phyloP scores from a whole-genome alignment of 2,797 vertebrate genomes.

The Tauraco hartlaubi region DNA sequence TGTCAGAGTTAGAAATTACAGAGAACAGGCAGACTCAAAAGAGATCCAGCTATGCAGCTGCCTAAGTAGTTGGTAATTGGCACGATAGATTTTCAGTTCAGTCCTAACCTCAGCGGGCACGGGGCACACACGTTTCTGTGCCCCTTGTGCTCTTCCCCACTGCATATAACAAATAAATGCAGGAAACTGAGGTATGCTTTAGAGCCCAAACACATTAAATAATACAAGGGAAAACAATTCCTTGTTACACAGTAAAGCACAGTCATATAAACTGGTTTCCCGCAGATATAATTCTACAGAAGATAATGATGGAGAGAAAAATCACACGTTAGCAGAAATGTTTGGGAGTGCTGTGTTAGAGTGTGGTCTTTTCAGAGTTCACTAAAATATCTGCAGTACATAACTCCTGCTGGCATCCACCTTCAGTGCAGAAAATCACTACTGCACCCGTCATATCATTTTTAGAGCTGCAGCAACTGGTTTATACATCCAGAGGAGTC shows the following conservation, averaged over 20 bases:
- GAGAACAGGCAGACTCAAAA: not conserved
- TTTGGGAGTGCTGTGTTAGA: not conserved
- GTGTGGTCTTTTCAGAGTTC: constrained; percentile 1
- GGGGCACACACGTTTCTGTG: not conserved
- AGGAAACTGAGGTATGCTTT: not conserved
- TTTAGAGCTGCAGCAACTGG: constrained; percentile 39
- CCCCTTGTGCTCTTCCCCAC: not conserved
- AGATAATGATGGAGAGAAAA: constrained; percentile 39
- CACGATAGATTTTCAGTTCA: not conserved
- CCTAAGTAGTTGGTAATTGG: not conserved
- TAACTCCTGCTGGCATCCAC: constrained; percentile 49
- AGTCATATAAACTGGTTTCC: not conserved
- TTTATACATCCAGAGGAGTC: constrained; percentile 7
- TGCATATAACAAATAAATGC: not conserved
- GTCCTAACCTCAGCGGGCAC: not conserved
- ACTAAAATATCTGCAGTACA: constrained; percentile 55
- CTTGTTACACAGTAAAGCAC: not conserved
- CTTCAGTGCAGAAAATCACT: constrained; percentile 54
- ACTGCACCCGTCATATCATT: constrained; percentile 18
- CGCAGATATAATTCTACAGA: constrained; percentile 3
- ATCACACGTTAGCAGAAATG: not conserved
- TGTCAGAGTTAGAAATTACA: not conserved
- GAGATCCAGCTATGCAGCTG: not conserved
- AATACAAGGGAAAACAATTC: not conserved
- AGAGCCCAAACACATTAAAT: not conserved